These are phyloP conservation scores for Caenorhabditis doughertyi DNA, from an alignment of 2,888 invertebrate genomes.

Conservation along the genomic window DNA sequence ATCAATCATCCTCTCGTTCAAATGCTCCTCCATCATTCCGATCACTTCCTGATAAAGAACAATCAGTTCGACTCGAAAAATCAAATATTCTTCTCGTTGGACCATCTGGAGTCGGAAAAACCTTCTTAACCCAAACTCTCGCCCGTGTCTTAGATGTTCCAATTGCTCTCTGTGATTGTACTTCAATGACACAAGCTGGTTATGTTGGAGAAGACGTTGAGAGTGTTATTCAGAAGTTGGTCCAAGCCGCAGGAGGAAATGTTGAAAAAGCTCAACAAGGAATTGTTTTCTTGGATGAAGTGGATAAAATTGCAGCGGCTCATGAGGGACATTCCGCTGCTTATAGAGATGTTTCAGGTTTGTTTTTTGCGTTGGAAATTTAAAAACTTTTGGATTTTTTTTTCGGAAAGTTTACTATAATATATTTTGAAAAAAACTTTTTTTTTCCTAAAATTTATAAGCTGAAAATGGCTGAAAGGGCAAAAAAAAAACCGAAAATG, in stretches of 20 bases:
- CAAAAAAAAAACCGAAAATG: too few species aligned
- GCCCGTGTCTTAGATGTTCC: conserved; percentile 96
- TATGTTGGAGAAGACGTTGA: conserved; percentile 92
- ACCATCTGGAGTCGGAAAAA: conserved; percentile 95
- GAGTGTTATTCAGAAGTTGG: conserved; percentile 89
- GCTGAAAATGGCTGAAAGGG: too few species aligned
- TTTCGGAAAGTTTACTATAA: too few species aligned
- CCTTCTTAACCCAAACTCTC: conserved; percentile 96
- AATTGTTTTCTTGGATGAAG: conserved; percentile 98
- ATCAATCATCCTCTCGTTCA: background rate
- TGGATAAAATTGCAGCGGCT: conserved; percentile 93
- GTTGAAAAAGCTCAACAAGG: conserved; percentile 97
- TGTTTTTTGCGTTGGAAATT: too few species aligned
- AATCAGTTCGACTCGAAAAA: conserved; percentile 90
- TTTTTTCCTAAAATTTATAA: too few species aligned
- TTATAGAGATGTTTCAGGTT: conserved; percentile 90
- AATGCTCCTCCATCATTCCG: conserved; percentile 67
- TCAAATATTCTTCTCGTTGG: conserved; percentile 95
- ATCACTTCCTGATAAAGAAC: conserved; percentile 73
- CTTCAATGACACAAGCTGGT: conserved; percentile 81
- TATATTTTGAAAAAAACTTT: too few species aligned
- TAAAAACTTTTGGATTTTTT: too few species aligned
- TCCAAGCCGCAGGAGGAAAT: conserved; percentile 96
- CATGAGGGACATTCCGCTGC: conserved; percentile 90
- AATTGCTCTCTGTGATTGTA: conserved; percentile 84